phyloP scores from a whole-genome alignment of 37 sponge, comb jelly and placozoan species.

The Mnemiopsis leidyi region DNA sequence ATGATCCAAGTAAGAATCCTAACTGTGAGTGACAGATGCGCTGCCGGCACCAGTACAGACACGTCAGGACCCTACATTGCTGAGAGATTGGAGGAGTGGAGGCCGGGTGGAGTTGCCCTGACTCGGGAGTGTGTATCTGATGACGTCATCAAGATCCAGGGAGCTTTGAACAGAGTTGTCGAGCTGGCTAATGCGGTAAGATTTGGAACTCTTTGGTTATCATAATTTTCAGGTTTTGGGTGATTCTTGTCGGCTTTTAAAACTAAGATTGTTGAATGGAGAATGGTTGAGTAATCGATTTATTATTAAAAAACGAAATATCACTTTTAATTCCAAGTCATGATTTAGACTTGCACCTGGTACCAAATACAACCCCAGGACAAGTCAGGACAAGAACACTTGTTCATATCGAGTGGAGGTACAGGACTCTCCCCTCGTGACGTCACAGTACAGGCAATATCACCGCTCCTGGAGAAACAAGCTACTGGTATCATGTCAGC shows the following conservation, averaged over 20 bases:
- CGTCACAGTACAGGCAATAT: constrained; percentile 87
- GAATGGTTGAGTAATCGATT: too few relatives aligned
- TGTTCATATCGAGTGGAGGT: constrained; percentile 91
- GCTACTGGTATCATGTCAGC: constrained; percentile 82
- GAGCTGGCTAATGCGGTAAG: background rate
- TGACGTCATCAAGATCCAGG: background rate
- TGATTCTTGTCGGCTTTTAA: too few relatives aligned
- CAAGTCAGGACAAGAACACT: background rate
- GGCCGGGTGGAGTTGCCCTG: background rate
- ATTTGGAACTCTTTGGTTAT: too few relatives aligned
- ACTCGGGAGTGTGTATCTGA: constrained; percentile 21
- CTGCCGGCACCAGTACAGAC: constrained; percentile 74
- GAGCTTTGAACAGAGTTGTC: background rate
- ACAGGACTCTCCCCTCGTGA: constrained; percentile 94
- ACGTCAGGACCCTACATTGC: constrained; percentile 78
- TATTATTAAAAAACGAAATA: too few relatives aligned
- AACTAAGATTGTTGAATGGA: too few relatives aligned
- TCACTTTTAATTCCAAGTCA: too few relatives aligned
- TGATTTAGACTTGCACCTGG: too few relatives aligned
- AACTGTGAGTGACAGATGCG: constrained; percentile 87
- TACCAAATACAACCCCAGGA: background rate
- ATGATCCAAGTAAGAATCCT: background rate
- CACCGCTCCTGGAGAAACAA: constrained; percentile 78
- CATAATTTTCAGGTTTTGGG: too few relatives aligned
- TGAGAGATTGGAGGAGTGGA: background rate